Percentiles rank a stretch among this genome's conserved stretches.
Conservation (phyloP, 1,140 invertebrate genomes). For the Phymastichus coffea region DNA sequence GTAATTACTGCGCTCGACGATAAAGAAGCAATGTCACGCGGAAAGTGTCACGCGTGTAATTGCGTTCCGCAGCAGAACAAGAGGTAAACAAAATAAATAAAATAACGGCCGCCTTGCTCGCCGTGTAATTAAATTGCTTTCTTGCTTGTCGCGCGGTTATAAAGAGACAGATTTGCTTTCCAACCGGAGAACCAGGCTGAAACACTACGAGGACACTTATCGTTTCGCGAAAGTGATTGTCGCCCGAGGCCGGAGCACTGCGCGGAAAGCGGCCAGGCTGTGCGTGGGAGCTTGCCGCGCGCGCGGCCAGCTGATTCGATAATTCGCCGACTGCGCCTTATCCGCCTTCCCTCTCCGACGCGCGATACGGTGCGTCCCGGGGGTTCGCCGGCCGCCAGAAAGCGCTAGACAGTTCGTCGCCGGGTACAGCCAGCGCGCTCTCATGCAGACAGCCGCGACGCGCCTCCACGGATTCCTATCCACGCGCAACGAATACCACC, state of each 20-base stretch:
- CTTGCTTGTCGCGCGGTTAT: too few species aligned
- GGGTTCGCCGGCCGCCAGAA: conserved; percentile 44
- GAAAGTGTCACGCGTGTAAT: too few species aligned
- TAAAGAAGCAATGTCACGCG: too few species aligned
- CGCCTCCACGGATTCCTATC: conserved; percentile 45
- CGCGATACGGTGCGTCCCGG: conserved; percentile 10
- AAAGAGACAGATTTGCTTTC: not conserved
- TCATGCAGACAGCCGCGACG: conserved; percentile 23
- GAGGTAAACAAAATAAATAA: too few species aligned
- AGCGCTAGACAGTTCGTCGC: conserved; percentile 41
- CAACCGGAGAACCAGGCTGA: not conserved
- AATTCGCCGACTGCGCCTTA: conserved; percentile 33
- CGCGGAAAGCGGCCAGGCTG: too few species aligned
- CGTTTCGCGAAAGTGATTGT: too few species aligned
- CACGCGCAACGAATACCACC: conserved; percentile 33
- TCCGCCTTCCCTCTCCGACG: not conserved
- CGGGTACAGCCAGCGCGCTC: conserved; percentile 10
- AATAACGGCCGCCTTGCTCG: too few species aligned
- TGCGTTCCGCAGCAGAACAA: too few species aligned
- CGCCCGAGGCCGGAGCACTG: too few species aligned
- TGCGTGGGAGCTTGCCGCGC: not conserved
- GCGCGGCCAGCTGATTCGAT: conserved; percentile 38
- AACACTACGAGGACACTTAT: too few species aligned
- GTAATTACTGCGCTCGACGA: too few species aligned
- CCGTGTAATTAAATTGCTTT: too few species aligned